Percentiles rank a stretch among this genome's conserved stretches.
These are phyloP conservation scores for Cryptosula pallasiana DNA, from an alignment of 2,888 invertebrate genomes.

Conservation along the genomic window DNA sequence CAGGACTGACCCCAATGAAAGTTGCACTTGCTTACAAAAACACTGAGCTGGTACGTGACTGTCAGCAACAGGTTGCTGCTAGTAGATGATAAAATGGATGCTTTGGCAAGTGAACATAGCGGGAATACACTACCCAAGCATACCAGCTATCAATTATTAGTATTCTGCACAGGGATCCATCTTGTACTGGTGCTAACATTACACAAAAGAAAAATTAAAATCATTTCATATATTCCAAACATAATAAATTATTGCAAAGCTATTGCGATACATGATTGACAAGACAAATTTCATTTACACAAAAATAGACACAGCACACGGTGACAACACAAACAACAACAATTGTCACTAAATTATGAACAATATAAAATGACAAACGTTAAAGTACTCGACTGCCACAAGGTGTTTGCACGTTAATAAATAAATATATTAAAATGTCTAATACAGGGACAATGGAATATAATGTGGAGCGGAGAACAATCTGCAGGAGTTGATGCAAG, in stretches of 20 bases:
- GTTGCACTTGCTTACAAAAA: no score
- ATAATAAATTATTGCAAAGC: neutral
- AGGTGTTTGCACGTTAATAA: neutral
- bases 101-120: no score
- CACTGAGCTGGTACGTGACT: no score
- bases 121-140: no score
- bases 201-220: no score
- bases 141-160: no score
- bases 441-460: neutral
- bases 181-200: no score
- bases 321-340: neutral
- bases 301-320: neutral
- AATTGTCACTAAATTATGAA: neutral
- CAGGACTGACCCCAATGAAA: no score
- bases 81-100: no score
- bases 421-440: neutral
- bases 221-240: neutral
- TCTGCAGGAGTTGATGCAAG: neutral
- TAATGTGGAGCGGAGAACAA: neutral
- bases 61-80: no score
- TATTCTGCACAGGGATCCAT: no score
- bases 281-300: neutral
- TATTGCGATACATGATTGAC: neutral
- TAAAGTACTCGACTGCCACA: neutral
- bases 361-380: neutral